Percentiles rank a stretch among this genome's conserved stretches.
Evolutionary conservation across 2,113 vertebrate species (phyloP).

Genomic region (Elachura formosa): DNA sequence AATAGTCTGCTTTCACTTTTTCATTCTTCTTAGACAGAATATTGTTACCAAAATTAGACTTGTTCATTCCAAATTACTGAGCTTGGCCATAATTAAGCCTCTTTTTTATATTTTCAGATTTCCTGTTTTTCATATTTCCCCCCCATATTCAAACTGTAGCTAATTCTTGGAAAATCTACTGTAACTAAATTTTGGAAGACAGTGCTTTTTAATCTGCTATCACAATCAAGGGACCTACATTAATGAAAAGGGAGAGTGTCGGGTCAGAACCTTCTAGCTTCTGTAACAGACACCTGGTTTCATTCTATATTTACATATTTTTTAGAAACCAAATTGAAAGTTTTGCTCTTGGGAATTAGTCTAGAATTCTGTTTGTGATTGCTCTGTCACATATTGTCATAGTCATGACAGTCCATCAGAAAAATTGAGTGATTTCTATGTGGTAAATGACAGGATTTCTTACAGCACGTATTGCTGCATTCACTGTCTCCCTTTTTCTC

Average conservation of each 20-base stretch:
- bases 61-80: neutral
- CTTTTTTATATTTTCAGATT: neutral
- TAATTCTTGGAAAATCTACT: neutral
- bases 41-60: neutral
- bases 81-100: neutral
- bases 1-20: neutral
- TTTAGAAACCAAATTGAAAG: neutral
- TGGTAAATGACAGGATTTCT: neutral
- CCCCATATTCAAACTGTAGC: neutral
- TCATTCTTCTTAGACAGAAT: neutral
- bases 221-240: neutral
- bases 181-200: neutral
- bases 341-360: neutral
- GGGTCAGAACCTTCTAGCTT: neutral
- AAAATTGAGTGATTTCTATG: neutral
- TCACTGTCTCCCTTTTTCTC: neutral
- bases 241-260: neutral
- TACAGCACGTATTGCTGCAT: neutral
- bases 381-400: neutral
- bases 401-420: neutral
- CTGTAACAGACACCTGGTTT: neutral
- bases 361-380: neutral
- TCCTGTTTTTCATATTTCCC: no score
- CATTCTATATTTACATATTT: neutral
- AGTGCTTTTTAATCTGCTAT: neutral